These are phyloP conservation scores for Liopterus haemorrhoidalis DNA, from an alignment of 2,888 invertebrate genomes.

Conservation along the genomic window DNA sequence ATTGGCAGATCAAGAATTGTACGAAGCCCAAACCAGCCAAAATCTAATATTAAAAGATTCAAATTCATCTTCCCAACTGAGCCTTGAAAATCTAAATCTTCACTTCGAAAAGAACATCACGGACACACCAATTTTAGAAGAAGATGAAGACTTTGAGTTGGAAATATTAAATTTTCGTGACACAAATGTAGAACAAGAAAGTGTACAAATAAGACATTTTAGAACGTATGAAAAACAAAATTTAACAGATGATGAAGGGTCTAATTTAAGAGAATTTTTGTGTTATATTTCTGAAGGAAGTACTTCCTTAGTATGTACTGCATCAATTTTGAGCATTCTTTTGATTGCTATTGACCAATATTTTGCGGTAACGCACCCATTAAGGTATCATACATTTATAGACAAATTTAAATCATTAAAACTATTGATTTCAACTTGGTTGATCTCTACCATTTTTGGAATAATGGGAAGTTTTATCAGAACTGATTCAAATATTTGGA, in stretches of 20 bases:
- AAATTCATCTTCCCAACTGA: constrained; percentile 9
- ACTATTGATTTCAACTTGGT: constrained; percentile 49
- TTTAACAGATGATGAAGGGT: background rate
- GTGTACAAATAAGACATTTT: constrained; percentile 10
- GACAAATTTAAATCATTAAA: constrained; percentile 49
- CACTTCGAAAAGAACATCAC: too few relatives aligned
- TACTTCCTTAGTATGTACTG: constrained; percentile 54
- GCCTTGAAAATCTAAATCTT: constrained; percentile 15
- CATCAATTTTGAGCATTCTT: constrained; percentile 57
- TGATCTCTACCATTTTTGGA: constrained; percentile 45
- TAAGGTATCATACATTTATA: constrained; percentile 56
- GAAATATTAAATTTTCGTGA: constrained; percentile 2
- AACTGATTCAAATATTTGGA: constrained; percentile 46
- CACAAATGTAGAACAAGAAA: constrained; percentile 1
- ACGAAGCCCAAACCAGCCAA: constrained; percentile 1
- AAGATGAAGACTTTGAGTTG: constrained; percentile 1
- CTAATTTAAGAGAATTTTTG: constrained; percentile 25
- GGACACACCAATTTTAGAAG: background rate
- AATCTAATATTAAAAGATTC: constrained; percentile 6
- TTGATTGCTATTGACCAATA: constrained; percentile 61
- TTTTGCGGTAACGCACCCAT: constrained; percentile 59
- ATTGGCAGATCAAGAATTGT: constrained; percentile 48
- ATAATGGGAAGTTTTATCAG: constrained; percentile 47
- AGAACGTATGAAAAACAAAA: constrained; percentile 3
- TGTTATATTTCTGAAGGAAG: constrained; percentile 55